Percentiles rank a stretch among this genome's conserved stretches.
phyloP scores from a whole-genome alignment of 2,797 vertebrate species.

The Phataginus tetradactyla region DNA sequence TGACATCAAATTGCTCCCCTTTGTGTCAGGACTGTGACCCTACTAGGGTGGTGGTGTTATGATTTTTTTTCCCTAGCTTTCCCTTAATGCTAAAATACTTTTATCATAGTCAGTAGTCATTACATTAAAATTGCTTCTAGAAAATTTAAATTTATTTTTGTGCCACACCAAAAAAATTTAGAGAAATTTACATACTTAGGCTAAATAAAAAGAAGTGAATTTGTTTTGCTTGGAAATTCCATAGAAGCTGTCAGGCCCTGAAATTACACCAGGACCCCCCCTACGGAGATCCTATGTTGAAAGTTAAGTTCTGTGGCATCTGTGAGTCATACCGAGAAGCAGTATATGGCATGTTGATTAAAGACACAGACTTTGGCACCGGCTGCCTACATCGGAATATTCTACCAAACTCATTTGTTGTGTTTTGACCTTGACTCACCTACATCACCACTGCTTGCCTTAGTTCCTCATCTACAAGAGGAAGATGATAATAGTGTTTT shows the following conservation, averaged over 20 bases:
- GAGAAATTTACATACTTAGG: neutral
- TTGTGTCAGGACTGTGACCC: neutral
- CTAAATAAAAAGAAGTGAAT: neutral
- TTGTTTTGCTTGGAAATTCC: neutral
- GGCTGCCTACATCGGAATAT: neutral
- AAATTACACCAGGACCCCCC: neutral
- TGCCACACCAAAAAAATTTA: neutral
- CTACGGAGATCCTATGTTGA: neutral
- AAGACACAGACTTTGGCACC: neutral
- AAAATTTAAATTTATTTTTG: neutral
- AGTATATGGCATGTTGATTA: neutral
- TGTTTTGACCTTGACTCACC: neutral
- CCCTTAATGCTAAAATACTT: neutral
- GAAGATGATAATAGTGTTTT: neutral
- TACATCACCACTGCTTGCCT: neutral
- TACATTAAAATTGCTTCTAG: neutral
- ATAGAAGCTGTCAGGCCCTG: neutral
- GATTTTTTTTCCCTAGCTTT: neutral
- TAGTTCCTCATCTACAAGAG: neutral
- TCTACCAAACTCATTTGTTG: neutral
- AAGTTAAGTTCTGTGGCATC: neutral
- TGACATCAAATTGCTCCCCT: too few relatives aligned
- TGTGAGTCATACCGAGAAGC: neutral
- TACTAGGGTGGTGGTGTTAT: neutral
- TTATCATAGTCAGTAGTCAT: neutral